Base-by-base conservation (phyloP, 2,797 vertebrate genomes). In the Tadarida brasiliensis region DNA sequence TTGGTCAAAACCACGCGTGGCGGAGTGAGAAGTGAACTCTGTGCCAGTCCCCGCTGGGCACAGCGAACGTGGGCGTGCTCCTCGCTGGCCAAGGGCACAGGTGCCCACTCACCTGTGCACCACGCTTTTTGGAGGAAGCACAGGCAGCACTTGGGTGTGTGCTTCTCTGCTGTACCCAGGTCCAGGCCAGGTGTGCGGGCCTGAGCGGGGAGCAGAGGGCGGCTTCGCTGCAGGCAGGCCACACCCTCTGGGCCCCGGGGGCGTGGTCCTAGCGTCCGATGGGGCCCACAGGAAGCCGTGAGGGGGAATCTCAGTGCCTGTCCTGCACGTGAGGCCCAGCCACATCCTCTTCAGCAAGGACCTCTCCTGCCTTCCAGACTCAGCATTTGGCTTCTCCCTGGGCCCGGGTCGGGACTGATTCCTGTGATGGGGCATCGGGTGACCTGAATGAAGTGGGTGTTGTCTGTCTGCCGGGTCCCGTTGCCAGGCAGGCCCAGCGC, bases 251-350 rank as follows among this genome's bases (percentile, higher is more conserved):
- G 56, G 20, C 20, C 56, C 56, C n/a, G n/a, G n/a, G n/a, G 39
- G 39, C 56, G 19, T 54, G 20, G 56, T 57, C 56, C 56, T 19
- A 3, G 19, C 19, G 3, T 12, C 54, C 17, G 56, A 19, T 56
- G 54, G 54, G 20, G 54, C 54, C 54, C 54, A 44, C 24, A 4
- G 5, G 16, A 35, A 54, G 33, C 57, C 11, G 15, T 56, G 61
- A 14, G 0, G 26, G 44, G 15, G 56, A 11, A 2, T 16, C 7
- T 0, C 5, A 26, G 63, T 0, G 7, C 26, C 20, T 0, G 0
- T 19, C 1, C 1, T 3, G 17, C 2, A 19, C 11, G 6, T 9
- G 47, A 26, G 20, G 19, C 84, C 22, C 26, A 4, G 30, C 33
- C 4, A 1, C 11, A 0, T 44, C 15, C 9, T 59, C 19, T n/a